phyloP scores from a whole-genome alignment of 2,797 vertebrate genomes.

The Sebastes wilsoni region DNA sequence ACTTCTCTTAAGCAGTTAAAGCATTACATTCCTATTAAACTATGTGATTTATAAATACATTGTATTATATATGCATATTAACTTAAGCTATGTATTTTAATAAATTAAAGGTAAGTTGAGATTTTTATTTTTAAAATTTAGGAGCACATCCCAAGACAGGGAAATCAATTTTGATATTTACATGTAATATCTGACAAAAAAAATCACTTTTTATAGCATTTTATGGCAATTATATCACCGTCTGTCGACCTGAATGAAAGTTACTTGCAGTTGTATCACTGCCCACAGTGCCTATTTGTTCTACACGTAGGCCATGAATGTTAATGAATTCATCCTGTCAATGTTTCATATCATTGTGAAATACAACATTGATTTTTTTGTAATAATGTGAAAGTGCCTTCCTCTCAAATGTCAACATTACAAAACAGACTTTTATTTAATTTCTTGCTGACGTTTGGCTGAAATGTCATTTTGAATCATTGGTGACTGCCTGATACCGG shows the following conservation, averaged over 20 bases:
- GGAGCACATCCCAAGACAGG: conserved; percentile 20
- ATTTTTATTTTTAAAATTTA: conserved; percentile 7
- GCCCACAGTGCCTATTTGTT: conserved; percentile 43
- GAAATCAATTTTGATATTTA: conserved; percentile 43
- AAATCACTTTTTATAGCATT: conserved; percentile 24
- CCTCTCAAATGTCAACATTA: conserved; percentile 41
- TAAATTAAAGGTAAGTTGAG: conserved; percentile 53
- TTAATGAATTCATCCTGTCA: conserved; percentile 33
- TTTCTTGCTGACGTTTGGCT: neutral
- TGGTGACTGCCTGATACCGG: neutral
- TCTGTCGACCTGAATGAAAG: conserved; percentile 27
- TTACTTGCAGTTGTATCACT: conserved; percentile 22
- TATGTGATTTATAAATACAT: conserved; percentile 36
- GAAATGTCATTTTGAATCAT: conserved; percentile 7
- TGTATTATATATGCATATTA: conserved; percentile 62
- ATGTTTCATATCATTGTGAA: conserved; percentile 40
- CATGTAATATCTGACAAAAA: conserved; percentile 34
- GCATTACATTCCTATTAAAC: conserved; percentile 39
- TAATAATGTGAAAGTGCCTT: conserved; percentile 63
- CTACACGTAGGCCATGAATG: conserved; percentile 15
- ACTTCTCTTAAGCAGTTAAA: conserved; percentile 12
- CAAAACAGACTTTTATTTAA: conserved; percentile 19
- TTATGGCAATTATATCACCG: conserved; percentile 1
- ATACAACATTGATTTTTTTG: conserved; percentile 18
- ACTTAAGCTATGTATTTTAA: conserved; percentile 70